Evolutionary conservation across 2,113 vertebrate species (phyloP).

Genomic region (Aramus guarauna): DNA sequence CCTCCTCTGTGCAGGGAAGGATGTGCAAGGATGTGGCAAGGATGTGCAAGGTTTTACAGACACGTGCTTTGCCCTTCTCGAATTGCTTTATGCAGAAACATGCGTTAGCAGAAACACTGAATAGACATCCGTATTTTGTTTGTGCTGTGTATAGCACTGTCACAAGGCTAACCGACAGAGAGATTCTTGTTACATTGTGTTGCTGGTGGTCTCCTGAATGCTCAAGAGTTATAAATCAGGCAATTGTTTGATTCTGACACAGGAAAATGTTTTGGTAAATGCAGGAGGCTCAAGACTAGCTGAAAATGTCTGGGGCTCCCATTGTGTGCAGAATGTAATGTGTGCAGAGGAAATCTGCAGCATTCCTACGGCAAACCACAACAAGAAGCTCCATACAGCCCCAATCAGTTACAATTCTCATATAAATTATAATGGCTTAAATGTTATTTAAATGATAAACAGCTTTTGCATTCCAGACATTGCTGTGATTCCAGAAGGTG

Average conservation of each 20-base stretch:
- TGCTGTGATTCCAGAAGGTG: slow-evolving; percentile 47
- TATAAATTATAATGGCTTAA: slow-evolving; percentile 54
- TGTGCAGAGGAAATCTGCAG: slow-evolving; percentile 61
- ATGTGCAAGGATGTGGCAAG: rapidly evolving
- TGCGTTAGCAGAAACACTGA: not conserved
- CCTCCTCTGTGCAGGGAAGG: not conserved
- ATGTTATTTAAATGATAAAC: slow-evolving; percentile 61
- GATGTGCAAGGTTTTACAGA: not conserved
- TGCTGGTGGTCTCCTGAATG: slow-evolving; percentile 28
- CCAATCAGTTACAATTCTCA: slow-evolving; percentile 44
- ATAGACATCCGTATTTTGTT: not conserved
- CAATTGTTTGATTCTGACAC: slow-evolving; percentile 44
- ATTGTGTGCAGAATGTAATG: slow-evolving; percentile 56
- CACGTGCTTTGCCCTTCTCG: not conserved
- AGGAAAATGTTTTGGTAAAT: slow-evolving; percentile 61
- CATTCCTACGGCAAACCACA: slow-evolving; percentile 62
- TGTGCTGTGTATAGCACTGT: not conserved
- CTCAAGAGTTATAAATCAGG: slow-evolving; percentile 32
- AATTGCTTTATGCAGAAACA: not conserved
- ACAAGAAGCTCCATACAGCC: slow-evolving; percentile 50
- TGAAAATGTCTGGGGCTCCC: slow-evolving; percentile 38
- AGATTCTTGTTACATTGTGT: not conserved
- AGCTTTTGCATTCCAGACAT: slow-evolving; percentile 66
- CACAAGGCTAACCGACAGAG: not conserved
- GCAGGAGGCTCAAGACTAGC: slow-evolving; percentile 23